Base-by-base conservation (phyloP, 1,140 invertebrate species). In the Harpegnathos saltator region DNA sequence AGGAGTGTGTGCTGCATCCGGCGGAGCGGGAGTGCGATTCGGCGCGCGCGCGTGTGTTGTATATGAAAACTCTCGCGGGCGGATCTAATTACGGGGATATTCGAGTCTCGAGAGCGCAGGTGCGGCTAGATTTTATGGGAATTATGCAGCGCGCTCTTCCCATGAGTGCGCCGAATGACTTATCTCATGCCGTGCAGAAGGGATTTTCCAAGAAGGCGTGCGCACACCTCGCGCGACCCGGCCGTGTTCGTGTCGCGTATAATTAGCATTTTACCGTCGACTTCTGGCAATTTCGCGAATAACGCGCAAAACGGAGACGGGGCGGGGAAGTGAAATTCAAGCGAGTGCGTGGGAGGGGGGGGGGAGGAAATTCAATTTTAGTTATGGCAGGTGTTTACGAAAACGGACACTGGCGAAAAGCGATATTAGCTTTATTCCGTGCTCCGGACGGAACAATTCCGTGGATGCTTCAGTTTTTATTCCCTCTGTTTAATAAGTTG, bases 181-280 rank as follows among this genome's bases (percentile, higher is more conserved):
- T 59, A 80, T 71, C 33, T 80, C 33, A 9, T 12, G 17, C 17
- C 54, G 66, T 26, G 22, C 19, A 78, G 56, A 38, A 56, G 19
- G 26, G n/a, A n/a, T 69, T 71, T 63, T 58, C 26, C 33, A 58
- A 58, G 17, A 7, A 71, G 69, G 59, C 58, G 17, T 44, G 22
- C 56, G 22, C 50, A 78, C 26, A 26, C 38, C 29, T 11, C 4
- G 38, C 22, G 50, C 22, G 65, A 65, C 50, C 24, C 33, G 61
- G 48, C 65, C 26, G 2, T 9, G 11, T 9, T 17, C 22, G 15
- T 71, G 75, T 24, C 54, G 33, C 65, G 17, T 48, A 19, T 58
- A 26, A 80, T 80, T 80, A 71, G 75, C 75, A 80, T 80, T 71
- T 80, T 80, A 71, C 33, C 24, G 44, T 58, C 52, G 54, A 1